phyloP scores from a whole-genome alignment of 2,888 invertebrate genomes.

The Trissolcus japonicus region DNA sequence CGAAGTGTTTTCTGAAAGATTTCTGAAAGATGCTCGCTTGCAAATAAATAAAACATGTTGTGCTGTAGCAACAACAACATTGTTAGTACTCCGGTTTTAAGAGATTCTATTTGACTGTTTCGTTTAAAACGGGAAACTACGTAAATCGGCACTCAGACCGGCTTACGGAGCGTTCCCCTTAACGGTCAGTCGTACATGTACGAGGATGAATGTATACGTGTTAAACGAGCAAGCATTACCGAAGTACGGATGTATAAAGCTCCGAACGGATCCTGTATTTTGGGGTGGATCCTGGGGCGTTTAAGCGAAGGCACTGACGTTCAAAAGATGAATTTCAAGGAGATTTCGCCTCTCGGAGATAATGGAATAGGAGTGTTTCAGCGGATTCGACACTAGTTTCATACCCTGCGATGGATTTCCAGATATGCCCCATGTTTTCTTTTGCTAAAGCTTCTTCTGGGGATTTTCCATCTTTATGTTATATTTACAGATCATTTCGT shows the following conservation, averaged over 20 bases:
- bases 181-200: conserved; percentile 64
- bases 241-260: conserved; percentile 52
- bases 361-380: conserved; percentile 56
- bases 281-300: conserved; percentile 51
- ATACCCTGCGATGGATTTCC: conserved; percentile 39
- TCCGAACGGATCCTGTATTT: conserved; percentile 51
- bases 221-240: conserved; percentile 52
- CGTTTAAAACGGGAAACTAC: conserved; percentile 40
- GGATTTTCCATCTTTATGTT: conserved; percentile 38
- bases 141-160: conserved; percentile 66
- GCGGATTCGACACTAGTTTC: conserved; percentile 45
- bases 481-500: too few species aligned
- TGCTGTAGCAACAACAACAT: conserved; percentile 12
- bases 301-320: conserved; percentile 54
- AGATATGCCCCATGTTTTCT: conserved; percentile 15
- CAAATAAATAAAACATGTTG: background rate
- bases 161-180: conserved; percentile 58
- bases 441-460: conserved; percentile 10
- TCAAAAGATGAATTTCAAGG: conserved; percentile 57
- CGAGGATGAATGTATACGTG: conserved; percentile 49
- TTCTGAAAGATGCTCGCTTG: background rate
- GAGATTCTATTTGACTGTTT: conserved; percentile 43
- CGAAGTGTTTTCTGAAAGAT: background rate
- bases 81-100: conserved; percentile 30
- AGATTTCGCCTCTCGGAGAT: conserved; percentile 54